Evolutionary conservation across 2,797 vertebrate species (phyloP), one percentile per base, ranked within the genome.

Genomic region (Cottoperca gobio): DNA sequence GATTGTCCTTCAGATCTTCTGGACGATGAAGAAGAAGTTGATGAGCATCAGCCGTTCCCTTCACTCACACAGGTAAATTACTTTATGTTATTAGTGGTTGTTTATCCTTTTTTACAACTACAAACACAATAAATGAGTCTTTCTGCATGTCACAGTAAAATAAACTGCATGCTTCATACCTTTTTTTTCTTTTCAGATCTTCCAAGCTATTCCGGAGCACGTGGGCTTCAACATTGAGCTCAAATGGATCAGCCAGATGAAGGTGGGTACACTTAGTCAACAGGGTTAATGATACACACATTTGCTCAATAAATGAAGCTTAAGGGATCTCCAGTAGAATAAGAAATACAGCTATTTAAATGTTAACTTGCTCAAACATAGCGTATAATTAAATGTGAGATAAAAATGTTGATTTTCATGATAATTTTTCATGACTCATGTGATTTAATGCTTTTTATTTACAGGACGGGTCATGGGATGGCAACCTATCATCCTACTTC

Each of bases 181-280:
- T 55, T 2, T 37, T 39, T 81, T 87, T 33, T n/a, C n/a, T 8
- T 33, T 33, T n/a, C 82, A 99, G 98, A 96, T 98, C 68, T 95
- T 99, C 83, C 97, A 98, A 49, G 91, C 95, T 53, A 91, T 99
- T 89, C 96, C 98, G 79, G 96, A 97, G 65, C 81, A 95, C 31
- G 96, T 99, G 72, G 97, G 98, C 16, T 99, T 98, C 90, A 98
- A 99, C 91, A 99, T 99, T 71, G 98, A 99, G 91, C 93, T 99
- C 40, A 99, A 99, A 84, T 99, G 98, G 97, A 99, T 99, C 86
- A 96, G 91, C 61, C 98, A 99, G 52, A 92, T 97, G 92, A 97
- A 95, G 92, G 98, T 98, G 52, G 81, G 94, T 85, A 26, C 40
- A 66, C 14, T 35, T 6, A 5, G 21, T 48, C n/a, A 17, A 5